Conservation (phyloP, 2,888 invertebrate species). For the Eupithecia exiguata region DNA sequence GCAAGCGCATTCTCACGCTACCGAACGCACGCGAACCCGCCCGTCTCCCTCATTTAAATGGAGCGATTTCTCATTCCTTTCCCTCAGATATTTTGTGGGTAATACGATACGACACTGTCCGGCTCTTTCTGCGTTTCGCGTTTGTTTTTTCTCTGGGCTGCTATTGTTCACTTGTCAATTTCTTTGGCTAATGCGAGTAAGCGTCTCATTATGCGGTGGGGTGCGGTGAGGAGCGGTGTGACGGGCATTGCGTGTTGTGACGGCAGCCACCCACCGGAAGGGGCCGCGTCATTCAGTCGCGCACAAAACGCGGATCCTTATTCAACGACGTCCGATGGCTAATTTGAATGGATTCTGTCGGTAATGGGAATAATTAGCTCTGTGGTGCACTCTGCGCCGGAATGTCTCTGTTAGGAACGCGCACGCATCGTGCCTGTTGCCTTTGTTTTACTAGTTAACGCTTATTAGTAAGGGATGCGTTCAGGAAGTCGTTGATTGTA, state of each 20-base stretch:
- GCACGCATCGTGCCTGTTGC: slow-evolving; percentile 46
- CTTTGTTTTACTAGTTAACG: slow-evolving; percentile 64
- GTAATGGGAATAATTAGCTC: slow-evolving; percentile 79
- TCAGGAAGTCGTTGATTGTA: slow-evolving; percentile 37
- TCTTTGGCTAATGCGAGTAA: slow-evolving; percentile 84
- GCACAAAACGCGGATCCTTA: slow-evolving; percentile 81
- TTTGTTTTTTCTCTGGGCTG: slow-evolving; percentile 75
- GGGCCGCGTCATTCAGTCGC: slow-evolving; percentile 80
- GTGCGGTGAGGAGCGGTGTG: slow-evolving; percentile 68
- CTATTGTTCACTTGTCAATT: slow-evolving; percentile 85
- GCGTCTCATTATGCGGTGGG: slow-evolving; percentile 84
- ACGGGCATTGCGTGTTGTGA: slow-evolving; percentile 83
- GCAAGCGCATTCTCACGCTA: slow-evolving; percentile 83
- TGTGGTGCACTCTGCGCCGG: slow-evolving; percentile 56
- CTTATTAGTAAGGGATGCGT: slow-evolving; percentile 59
- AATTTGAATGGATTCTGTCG: slow-evolving; percentile 81
- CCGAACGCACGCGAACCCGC: slow-evolving; percentile 81
- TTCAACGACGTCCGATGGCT: slow-evolving; percentile 80
- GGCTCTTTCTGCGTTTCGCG: slow-evolving; percentile 80
- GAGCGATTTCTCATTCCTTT: slow-evolving; percentile 81
- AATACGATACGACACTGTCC: slow-evolving; percentile 84
- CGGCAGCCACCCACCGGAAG: slow-evolving; percentile 84
- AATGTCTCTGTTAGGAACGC: slow-evolving; percentile 58
- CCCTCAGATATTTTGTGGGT: slow-evolving; percentile 81
- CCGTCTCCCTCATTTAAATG: slow-evolving; percentile 77